A percentile compares a stretch with the other conserved stretches of the same genome.
Conservation (phyloP, 2,888 invertebrate genomes). For the Tromatobia lineatoria region DNA sequence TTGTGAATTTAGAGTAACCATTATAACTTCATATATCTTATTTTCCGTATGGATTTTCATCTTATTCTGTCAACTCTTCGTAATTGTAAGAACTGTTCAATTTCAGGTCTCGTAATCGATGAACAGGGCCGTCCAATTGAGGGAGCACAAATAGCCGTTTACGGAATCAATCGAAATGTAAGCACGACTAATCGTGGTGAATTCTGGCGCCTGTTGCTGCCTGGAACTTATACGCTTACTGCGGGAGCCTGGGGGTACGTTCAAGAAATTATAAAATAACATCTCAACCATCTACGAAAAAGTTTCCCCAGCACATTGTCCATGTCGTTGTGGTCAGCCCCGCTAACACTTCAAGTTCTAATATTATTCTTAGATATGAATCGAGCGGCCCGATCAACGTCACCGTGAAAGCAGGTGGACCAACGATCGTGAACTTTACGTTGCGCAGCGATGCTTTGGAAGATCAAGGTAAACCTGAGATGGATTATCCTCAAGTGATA, state of each 20-base stretch:
- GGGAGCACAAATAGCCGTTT: conserved; percentile 92
- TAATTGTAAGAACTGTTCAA: conserved; percentile 74
- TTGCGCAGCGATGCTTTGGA: conserved; percentile 77
- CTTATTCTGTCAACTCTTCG: not conserved
- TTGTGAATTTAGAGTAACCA: no score
- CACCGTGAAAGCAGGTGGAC: conserved; percentile 82
- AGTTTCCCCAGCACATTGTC: not conserved
- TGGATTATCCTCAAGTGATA: conserved; percentile 78
- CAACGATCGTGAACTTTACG: conserved; percentile 85
- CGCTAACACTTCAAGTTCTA: conserved; percentile 52
- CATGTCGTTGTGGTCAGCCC: not conserved
- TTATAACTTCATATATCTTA: no score
- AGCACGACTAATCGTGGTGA: conserved; percentile 93
- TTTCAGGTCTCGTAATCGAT: conserved; percentile 89
- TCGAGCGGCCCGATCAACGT: conserved; percentile 85
- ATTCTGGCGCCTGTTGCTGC: conserved; percentile 97
- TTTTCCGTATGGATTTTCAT: no score
- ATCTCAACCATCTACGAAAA: conserved; percentile 1
- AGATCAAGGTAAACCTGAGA: conserved; percentile 83
- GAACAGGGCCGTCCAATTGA: conserved; percentile 88
- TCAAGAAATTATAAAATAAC: conserved; percentile 1
- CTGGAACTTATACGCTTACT: conserved; percentile 93
- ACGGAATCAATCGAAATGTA: conserved; percentile 93
- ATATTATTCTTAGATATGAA: conserved; percentile 86
- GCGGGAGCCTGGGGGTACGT: conserved; percentile 91